Evolutionary conservation across 2,113 vertebrate genomes (phyloP), one percentile per base, ranked within the genome.

Genomic region (Atrichornis clamosus): DNA sequence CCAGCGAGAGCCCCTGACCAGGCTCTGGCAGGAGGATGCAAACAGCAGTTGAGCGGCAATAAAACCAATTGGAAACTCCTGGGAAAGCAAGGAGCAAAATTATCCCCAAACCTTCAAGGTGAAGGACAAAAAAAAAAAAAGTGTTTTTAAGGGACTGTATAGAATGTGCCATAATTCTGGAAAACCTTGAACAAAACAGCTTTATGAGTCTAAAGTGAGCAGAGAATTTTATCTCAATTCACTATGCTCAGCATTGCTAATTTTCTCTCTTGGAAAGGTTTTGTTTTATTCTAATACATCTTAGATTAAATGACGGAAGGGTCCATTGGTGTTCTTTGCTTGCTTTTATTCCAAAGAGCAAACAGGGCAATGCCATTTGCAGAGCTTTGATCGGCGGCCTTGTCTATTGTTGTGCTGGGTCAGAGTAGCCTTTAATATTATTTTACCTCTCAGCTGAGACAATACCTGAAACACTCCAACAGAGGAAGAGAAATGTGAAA

Each of bases 381-480:
- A 85, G 69, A 59, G 35, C 39, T 83, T 37, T 73, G 27, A 27
- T 63, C 30, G 55, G 44, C 33, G 20, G 13, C 32, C 17, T n/a
- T 59, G 10, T 23, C 28, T 42, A 0, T 59, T 4, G 1, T 10
- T 69, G 33, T n/a, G 24, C 16, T 55, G 16, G 7, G 5, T 3
- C n/a, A 32, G 13, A 28, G 9, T 21, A 24, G 19, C 27, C 46
- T 60, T 33, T 11, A 5, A 39, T 12, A 13, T 20, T 72, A 16
- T 59, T 69, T 39, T 64, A 24, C 13, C 8, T 62, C 63, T 84
- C 20, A 53, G 64, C 23, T 81, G 63, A 39, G 49, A 9, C 14
- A 39, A 7, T 1, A 5, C 13, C 59, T 50, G 22, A 37, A 13
- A 19, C 30, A 8, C 42, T 55, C 8, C 24, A 50, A 0, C 6